A percentile compares a stretch with the other conserved stretches of the same genome.
Conservation (phyloP, 2,113 vertebrate genomes). For the Sphaerodactylus townsendi region DNA sequence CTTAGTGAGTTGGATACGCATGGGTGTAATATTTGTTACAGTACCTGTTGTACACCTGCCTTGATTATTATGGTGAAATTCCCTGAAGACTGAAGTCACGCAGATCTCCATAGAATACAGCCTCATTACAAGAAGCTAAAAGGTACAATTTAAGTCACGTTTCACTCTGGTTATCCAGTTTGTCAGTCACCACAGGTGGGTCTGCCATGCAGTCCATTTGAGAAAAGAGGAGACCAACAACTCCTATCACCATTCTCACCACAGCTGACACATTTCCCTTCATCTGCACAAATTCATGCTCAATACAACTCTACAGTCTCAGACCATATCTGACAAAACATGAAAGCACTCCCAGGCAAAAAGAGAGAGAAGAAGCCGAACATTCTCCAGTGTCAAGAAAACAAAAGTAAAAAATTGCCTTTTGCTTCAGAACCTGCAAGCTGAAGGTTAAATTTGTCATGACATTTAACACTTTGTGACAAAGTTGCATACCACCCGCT, state of each 20-base stretch:
- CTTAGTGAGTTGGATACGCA: too few species aligned
- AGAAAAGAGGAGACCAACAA: constrained; percentile 16
- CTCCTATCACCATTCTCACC: neutral
- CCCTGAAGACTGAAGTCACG: neutral
- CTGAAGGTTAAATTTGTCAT: neutral
- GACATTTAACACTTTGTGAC: neutral
- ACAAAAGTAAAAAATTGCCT: neutral
- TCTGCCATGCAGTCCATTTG: neutral
- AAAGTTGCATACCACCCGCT: neutral
- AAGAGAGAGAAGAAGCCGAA: neutral
- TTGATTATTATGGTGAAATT: too few species aligned
- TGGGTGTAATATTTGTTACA: too few species aligned
- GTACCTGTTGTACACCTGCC: too few species aligned
- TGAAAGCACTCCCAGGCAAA: neutral
- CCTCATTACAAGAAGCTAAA: neutral
- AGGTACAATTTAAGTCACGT: constrained; percentile 8
- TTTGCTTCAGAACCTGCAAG: neutral
- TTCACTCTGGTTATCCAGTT: neutral
- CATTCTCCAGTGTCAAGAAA: neutral
- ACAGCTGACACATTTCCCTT: neutral
- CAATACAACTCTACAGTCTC: neutral
- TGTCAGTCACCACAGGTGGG: neutral
- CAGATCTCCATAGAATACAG: neutral
- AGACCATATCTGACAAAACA: neutral
- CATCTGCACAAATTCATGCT: constrained; percentile 10